Evolutionary conservation across 2,888 invertebrate species (phyloP).

Genomic region (Willowsia nigromaculata): DNA sequence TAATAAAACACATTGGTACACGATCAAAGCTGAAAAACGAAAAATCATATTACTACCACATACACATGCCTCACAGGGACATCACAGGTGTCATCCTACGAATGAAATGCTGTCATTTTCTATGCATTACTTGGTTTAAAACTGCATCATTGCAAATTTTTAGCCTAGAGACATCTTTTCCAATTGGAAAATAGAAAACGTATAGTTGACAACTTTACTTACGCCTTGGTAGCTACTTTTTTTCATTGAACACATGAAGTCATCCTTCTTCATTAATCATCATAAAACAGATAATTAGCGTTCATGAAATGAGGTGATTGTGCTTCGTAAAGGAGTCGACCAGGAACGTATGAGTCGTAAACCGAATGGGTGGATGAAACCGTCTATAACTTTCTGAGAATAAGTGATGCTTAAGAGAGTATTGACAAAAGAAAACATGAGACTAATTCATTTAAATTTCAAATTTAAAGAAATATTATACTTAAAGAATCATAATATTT

Average conservation of each 20-base stretch:
- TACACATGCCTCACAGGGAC: not conserved
- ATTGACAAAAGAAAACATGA: not conserved
- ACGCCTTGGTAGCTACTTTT: no score
- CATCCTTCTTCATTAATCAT: not conserved
- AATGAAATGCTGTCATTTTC: not conserved
- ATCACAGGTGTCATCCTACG: not conserved
- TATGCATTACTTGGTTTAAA: not conserved
- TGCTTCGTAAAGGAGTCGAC: not conserved
- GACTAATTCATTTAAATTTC: not conserved
- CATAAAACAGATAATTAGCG: not conserved
- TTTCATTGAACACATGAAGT: not conserved
- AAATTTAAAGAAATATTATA: not conserved
- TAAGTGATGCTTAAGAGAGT: not conserved
- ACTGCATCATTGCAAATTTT: not conserved
- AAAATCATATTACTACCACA: not conserved
- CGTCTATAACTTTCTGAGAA: not conserved
- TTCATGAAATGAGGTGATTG: not conserved
- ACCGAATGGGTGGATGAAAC: not conserved
- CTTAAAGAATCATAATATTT: not conserved
- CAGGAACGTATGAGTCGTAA: not conserved
- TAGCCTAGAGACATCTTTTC: not conserved
- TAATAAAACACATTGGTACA: not conserved
- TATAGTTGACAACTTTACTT: not conserved
- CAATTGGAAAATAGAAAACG: not conserved
- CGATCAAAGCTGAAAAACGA: no score